These are phyloP conservation scores for Knipowitschia caucasica DNA, from an alignment of 2,797 vertebrate genomes.

Conservation along the genomic window DNA sequence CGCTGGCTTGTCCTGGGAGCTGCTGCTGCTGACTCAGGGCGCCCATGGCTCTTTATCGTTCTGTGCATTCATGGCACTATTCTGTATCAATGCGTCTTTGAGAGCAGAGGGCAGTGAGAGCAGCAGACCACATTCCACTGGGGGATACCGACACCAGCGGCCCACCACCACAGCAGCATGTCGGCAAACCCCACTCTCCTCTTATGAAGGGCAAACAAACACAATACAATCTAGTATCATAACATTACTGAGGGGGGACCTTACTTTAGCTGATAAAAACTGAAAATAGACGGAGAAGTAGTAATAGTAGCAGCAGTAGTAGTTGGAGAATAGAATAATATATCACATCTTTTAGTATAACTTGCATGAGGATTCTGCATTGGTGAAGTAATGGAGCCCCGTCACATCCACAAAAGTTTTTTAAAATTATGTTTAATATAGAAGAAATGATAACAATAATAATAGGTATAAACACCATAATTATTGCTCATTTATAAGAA, in stretches of 20 bases:
- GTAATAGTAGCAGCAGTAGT: background rate
- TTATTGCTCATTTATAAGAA: no score
- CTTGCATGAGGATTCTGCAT: no score
- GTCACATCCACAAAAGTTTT: no score
- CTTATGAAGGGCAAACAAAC: background rate
- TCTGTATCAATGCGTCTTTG: slow-evolving; percentile 74
- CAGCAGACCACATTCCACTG: slow-evolving; percentile 21
- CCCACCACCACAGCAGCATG: background rate
- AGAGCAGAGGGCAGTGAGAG: slow-evolving; percentile 45
- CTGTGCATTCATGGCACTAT: slow-evolving; percentile 67
- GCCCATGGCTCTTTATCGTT: slow-evolving; percentile 47
- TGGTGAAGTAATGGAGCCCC: no score
- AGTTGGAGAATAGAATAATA: background rate
- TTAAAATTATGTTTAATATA: no score
- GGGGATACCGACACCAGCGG: slow-evolving; percentile 54
- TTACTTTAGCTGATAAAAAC: no score
- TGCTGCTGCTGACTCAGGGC: slow-evolving; percentile 28
- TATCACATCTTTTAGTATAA: no score
- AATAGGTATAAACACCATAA: no score
- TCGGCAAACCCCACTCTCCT: background rate
- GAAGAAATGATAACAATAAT: no score
- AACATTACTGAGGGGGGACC: no score
- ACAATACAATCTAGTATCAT: background rate
- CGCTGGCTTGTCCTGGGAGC: slow-evolving; percentile 22
- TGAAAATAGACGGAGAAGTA: background rate